Evolutionary conservation across 1,140 invertebrate species (phyloP).

Genomic region (Rhyacophila brunnea): DNA sequence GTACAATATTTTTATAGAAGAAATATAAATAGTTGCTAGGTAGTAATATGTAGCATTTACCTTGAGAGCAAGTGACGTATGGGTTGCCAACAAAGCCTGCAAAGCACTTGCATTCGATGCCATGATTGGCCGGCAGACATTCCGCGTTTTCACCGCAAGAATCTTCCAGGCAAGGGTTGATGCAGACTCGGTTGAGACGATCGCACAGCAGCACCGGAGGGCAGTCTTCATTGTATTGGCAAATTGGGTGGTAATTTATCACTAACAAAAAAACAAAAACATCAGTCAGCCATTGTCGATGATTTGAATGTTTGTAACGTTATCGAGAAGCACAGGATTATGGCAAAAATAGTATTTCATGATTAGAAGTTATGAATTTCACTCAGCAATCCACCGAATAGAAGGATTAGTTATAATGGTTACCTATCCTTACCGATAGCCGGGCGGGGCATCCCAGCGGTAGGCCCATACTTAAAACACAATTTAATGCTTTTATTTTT

Average conservation of each 20-base stretch:
- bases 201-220: constrained; percentile 79
- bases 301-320: constrained; percentile 4
- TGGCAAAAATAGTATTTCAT: not conserved
- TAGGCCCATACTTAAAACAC: too few species aligned
- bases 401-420: too few species aligned
- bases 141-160: constrained; percentile 82
- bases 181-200: constrained; percentile 75
- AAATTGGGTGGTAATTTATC: constrained; percentile 65
- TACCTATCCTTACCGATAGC: too few species aligned
- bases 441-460: too few species aligned
- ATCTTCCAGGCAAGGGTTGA: constrained; percentile 79
- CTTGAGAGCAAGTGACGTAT: constrained; percentile 67
- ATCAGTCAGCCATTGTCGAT: not conserved
- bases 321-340: not conserved
- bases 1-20: constrained; percentile 1
- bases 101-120: constrained; percentile 74
- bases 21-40: not conserved
- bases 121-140: constrained; percentile 75
- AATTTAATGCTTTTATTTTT: too few species aligned
- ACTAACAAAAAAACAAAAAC: constrained; percentile 51
- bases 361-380: too few species aligned
- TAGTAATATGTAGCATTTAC: constrained; percentile 41
- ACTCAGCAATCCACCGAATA: too few species aligned
- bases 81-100: constrained; percentile 77
- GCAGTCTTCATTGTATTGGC: constrained; percentile 88